phyloP scores from a whole-genome alignment of 2,888 invertebrate species.

The Dryomyza anilis region DNA sequence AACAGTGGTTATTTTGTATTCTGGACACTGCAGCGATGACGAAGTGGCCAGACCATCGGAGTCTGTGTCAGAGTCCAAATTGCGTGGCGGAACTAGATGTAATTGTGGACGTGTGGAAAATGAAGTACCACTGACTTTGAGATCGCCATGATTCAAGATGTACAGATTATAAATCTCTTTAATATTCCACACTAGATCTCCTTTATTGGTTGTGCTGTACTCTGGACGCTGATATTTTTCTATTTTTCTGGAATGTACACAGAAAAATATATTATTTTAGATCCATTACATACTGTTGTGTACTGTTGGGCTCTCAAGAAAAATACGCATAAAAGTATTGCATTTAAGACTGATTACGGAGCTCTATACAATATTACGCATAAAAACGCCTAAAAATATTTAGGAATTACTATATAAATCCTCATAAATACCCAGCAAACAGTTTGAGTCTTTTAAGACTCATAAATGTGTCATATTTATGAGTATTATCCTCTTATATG shows the following conservation, averaged over 20 bases:
- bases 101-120: neutral
- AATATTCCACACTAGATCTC: neutral
- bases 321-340: no score
- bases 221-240: neutral
- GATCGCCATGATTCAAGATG: neutral
- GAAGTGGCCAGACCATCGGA: neutral
- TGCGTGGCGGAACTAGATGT: no score
- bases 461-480: no score
- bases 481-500: no score
- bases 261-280: neutral
- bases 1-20: no score
- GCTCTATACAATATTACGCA: no score
- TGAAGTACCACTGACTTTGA: neutral
- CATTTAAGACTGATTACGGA: no score
- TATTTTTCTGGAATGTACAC: neutral
- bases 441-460: neutral
- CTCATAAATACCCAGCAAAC: neutral
- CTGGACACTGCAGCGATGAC: no score
- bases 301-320: no score
- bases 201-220: neutral
- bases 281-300: no score
- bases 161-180: neutral
- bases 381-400: no score
- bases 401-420: neutral
- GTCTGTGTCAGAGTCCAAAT: neutral